Evolutionary conservation across 2,797 vertebrate species (phyloP).

Genomic region (Anableps anableps): DNA sequence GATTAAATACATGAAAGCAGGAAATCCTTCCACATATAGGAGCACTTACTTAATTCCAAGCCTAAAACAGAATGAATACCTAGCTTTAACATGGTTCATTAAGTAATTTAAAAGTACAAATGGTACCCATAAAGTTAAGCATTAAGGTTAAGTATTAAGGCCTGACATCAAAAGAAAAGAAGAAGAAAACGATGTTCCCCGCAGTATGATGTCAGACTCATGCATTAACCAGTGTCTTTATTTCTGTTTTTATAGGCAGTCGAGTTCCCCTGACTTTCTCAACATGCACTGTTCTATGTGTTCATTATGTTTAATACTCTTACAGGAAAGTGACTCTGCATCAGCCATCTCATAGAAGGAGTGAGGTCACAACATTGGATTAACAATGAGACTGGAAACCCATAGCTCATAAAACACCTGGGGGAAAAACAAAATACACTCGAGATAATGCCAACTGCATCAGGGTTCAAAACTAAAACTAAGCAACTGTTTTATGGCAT

Average conservation of each 20-base stretch:
- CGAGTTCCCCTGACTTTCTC: slow-evolving; percentile 23
- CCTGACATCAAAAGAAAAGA: slow-evolving; percentile 30
- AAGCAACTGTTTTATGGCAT: not conserved
- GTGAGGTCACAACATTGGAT: slow-evolving; percentile 63
- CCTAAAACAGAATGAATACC: not conserved
- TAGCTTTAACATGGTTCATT: not conserved
- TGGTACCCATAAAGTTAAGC: not conserved
- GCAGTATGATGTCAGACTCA: slow-evolving; percentile 38
- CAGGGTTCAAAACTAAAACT: slow-evolving; percentile 15
- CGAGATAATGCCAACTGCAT: slow-evolving; percentile 2
- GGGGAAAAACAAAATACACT: slow-evolving; percentile 7
- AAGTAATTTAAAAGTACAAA: not conserved
- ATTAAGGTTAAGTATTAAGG: slow-evolving; percentile 13
- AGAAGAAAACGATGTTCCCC: slow-evolving; percentile 2
- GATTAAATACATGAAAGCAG: not conserved
- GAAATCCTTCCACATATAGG: not conserved
- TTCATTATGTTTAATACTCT: slow-evolving; percentile 58
- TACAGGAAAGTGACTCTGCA: slow-evolving; percentile 57
- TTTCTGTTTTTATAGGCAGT: slow-evolving; percentile 47
- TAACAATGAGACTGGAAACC: slow-evolving; percentile 45
- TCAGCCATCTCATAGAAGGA: slow-evolving; percentile 41
- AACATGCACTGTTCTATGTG: slow-evolving; percentile 37
- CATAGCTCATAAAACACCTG: slow-evolving; percentile 60
- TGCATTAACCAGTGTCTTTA: slow-evolving; percentile 30
- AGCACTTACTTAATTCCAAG: not conserved